Percentiles rank a stretch among this genome's conserved stretches.
phyloP scores from a whole-genome alignment of 53 echinoderm and acorn worm species.

The Stichopus horrens region DNA sequence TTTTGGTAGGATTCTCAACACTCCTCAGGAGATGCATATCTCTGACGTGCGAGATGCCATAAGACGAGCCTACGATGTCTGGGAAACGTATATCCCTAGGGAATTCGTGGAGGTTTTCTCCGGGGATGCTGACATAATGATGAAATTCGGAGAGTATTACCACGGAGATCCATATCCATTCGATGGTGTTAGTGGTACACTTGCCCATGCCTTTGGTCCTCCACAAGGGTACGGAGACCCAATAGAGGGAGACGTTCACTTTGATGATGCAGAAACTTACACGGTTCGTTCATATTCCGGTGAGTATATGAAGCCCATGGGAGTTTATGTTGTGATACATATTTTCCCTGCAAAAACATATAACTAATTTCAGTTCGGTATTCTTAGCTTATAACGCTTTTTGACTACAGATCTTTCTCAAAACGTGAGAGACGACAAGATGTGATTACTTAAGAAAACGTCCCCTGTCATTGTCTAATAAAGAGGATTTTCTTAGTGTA shows the following conservation, averaged over 20 bases:
- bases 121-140: constrained; percentile 71
- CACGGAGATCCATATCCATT: constrained; percentile 86
- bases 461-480: too few relatives aligned
- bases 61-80: constrained; percentile 70
- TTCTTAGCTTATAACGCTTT: too few relatives aligned
- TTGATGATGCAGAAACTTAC: constrained; percentile 79
- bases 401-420: too few relatives aligned
- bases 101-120: constrained; percentile 62
- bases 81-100: constrained; percentile 74
- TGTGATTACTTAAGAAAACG: too few relatives aligned
- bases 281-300: constrained; percentile 59
- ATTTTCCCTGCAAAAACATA: too few relatives aligned
- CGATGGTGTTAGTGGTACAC: constrained; percentile 67
- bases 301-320: not conserved
- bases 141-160: constrained; percentile 59
- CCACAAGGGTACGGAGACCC: constrained; percentile 53
- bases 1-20: constrained; percentile 66
- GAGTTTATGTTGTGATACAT: too few relatives aligned
- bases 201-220: constrained; percentile 87
- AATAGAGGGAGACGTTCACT: constrained; percentile 87
- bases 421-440: too few relatives aligned
- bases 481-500: too few relatives aligned
- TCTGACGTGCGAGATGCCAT: constrained; percentile 43
- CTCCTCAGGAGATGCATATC: constrained; percentile 41
- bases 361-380: too few relatives aligned